Evolutionary conservation across 2,113 vertebrate species (phyloP).

Genomic region (Elephantulus edwardii): DNA sequence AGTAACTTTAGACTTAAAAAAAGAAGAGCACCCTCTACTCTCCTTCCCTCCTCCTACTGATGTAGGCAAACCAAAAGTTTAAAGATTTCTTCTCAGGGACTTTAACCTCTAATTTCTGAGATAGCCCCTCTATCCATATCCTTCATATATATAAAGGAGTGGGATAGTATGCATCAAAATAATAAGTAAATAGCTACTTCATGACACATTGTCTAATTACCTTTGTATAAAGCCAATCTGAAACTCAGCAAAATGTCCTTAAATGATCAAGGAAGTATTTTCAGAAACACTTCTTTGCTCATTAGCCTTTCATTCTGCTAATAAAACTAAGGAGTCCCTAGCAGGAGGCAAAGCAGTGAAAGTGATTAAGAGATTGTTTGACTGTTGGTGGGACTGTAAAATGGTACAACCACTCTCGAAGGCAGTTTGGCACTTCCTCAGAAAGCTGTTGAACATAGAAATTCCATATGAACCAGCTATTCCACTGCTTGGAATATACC

Average conservation of each 20-base stretch:
- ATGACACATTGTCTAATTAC: conserved; percentile 7
- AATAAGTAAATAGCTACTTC: not conserved
- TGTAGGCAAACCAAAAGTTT: not conserved
- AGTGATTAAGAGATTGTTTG: not conserved
- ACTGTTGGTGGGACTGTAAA: not conserved
- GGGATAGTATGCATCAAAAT: not conserved
- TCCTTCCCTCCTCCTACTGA: not conserved
- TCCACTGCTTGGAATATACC: too few species aligned
- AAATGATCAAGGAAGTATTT: conserved; percentile 24
- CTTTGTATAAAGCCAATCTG: not conserved
- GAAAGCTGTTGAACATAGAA: too few species aligned
- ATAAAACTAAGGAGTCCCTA: not conserved
- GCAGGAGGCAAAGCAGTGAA: not conserved
- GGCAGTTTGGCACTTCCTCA: too few species aligned
- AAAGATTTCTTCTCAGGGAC: not conserved
- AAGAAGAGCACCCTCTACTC: not conserved
- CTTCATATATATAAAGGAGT: not conserved
- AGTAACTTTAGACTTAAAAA: not conserved
- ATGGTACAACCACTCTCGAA: not conserved
- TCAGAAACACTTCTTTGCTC: not conserved
- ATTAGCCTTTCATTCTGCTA: not conserved
- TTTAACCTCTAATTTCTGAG: not conserved
- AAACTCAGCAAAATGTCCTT: not conserved
- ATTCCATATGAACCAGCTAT: too few species aligned
- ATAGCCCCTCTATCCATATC: not conserved